These are phyloP conservation scores for Hemicentrotus pulcherrimus DNA, from an alignment of 35 echinoderm and acorn worm species.

Conservation along the genomic window DNA sequence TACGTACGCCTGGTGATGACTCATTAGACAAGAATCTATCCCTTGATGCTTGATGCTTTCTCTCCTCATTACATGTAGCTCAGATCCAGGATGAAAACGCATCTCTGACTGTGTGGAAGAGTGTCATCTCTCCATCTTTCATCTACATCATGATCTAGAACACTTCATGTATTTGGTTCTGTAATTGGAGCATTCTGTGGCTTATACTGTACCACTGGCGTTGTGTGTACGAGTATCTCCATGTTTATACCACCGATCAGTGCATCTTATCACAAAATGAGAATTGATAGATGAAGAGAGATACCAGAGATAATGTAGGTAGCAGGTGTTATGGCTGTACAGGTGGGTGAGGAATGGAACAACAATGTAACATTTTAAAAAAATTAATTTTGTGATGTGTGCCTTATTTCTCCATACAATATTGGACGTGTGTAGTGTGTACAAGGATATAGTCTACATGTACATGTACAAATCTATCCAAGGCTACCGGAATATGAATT, in stretches of 20 bases:
- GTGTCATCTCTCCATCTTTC: neutral
- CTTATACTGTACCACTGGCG: neutral
- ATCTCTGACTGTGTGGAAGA: neutral
- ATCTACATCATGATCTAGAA: neutral
- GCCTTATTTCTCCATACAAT: too few species aligned
- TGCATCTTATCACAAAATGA: neutral
- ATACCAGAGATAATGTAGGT: neutral
- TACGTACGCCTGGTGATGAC: neutral
- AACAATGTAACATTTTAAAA: neutral
- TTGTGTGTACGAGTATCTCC: neutral
- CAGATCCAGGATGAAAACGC: neutral
- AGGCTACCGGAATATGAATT: too few species aligned
- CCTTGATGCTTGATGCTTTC: slow-evolving; percentile 15
- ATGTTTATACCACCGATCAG: too few species aligned
- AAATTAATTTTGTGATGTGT: too few species aligned
- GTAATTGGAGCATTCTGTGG: neutral
- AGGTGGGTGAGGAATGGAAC: neutral
- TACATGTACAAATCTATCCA: too few species aligned
- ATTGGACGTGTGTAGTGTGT: too few species aligned
- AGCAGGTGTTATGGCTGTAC: neutral
- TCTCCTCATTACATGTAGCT: neutral
- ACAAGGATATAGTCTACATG: too few species aligned
- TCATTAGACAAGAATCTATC: neutral
- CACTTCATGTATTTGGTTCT: neutral
- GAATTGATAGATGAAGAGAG: neutral